Evolutionary conservation across 2,888 invertebrate genomes (phyloP).

Genomic region (Notodonta ziczac): DNA sequence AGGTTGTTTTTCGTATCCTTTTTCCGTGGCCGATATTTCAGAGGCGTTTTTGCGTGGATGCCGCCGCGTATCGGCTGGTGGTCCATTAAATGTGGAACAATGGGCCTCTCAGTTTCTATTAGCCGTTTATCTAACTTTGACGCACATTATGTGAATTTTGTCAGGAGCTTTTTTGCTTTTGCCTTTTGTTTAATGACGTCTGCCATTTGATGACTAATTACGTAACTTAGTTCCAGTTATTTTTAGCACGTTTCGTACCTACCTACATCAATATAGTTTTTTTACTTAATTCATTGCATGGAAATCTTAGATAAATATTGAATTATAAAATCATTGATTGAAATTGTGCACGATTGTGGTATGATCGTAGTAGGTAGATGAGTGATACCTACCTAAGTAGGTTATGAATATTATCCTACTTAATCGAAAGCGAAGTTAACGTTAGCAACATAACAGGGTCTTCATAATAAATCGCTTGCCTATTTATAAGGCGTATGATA

Average conservation of each 20-base stretch:
- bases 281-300: too few relatives aligned
- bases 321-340: too few relatives aligned
- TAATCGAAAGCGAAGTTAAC: not conserved
- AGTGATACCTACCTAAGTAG: too few relatives aligned
- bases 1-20: constrained; percentile 72
- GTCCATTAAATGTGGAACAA: constrained; percentile 80
- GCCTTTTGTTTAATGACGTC: constrained; percentile 46
- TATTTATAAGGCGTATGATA: constrained; percentile 23
- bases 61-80: constrained; percentile 69
- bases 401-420: too few relatives aligned
- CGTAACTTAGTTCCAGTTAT: constrained; percentile 17
- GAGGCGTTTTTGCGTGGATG: constrained; percentile 70
- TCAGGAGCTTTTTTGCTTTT: constrained; percentile 57
- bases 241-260: constrained; percentile 6
- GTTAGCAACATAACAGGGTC: constrained; percentile 15
- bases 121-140: constrained; percentile 78
- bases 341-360: too few relatives aligned
- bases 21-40: constrained; percentile 67
- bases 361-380: too few relatives aligned
- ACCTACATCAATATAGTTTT: too few relatives aligned
- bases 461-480: constrained; percentile 23
- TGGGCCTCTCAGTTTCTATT: constrained; percentile 75
- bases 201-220: constrained; percentile 44
- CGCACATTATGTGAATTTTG: constrained; percentile 77
- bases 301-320: too few relatives aligned